Base-by-base conservation (phyloP, 1,140 invertebrate species). In the Homalodisca vitripennis region DNA sequence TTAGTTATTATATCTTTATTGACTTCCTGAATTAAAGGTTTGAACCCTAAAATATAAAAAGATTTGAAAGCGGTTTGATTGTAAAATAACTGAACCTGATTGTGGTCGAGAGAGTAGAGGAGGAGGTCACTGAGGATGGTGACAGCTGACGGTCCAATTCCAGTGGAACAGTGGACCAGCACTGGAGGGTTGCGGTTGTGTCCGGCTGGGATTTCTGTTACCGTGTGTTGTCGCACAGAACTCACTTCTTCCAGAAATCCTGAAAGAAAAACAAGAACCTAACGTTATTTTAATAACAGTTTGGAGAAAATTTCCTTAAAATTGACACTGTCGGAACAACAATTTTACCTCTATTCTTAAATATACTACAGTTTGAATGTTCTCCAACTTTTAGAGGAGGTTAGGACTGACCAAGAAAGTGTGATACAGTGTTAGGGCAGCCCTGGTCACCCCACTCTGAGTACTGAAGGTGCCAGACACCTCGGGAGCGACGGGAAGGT, bases 191-290 rank as follows among this genome's bases (percentile, higher is more conserved):
- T 89, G 32, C 84, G 85, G 77, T 90, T 89, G 47, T 88, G 86
- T 13, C 87, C 84, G 0, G 84, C 83, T 47, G 84, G 85, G 68
- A 88, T 84, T 74, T 91, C 88, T 41, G 82, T 81, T 46, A 87
- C 83, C 55, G 88, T 87, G 68, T 92, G 87, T 76, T 91, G 82
- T 30, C 91, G 84, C 1, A 95, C 89, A 0, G 90, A 92, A 76
- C 90, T 92, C 72, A 95, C 80, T 78, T 95, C 93, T 79, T 93
- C 91, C 31, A 95, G 81, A 78, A 94, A 95, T 51, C 88, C 91
- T 81, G 29, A 48, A 67, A n/a, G n/a, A n/a, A n/a, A n/a, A n/a
- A n/a, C n/a, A n/a, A n/a, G n/a, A n/a, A n/a, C n/a, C n/a, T n/a
- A n/a, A n/a, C n/a, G n/a, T n/a, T n/a, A n/a, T n/a, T n/a, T n/a